Base-by-base conservation (phyloP, 2,113 vertebrate species). In the Gorilla gorilla region DNA sequence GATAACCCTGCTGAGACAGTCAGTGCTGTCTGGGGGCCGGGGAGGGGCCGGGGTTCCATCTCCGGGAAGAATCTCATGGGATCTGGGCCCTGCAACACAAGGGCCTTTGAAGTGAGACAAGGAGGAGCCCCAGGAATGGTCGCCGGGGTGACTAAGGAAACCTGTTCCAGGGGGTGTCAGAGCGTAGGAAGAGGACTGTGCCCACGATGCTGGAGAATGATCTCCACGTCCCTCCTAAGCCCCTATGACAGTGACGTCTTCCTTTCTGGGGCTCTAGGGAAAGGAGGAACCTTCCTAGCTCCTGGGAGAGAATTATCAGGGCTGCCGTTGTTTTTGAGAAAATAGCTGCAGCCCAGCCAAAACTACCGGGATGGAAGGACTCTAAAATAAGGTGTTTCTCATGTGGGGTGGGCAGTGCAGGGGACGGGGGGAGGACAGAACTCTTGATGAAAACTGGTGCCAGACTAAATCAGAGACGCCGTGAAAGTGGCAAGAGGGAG, bases 21-120 rank as follows among this genome's bases (percentile, higher is more conserved):
- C 57, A 4, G 64, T 13, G 85, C 22, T 12, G 8, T 1, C 59
- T 66, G 6, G 1, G 59, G 6, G 30, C 23, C 4, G 32, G 55
- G 59, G 68, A 18, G 78, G 22, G 45, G 43, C 72, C 23, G 55
- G 84, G 72, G 30, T 68, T 64, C 96, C 64, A n/a, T 25, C 52
- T 87, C 57, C 4, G 5, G 50, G 30, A 82, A 85, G 6, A 68
- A 8, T 7, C 35, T 70, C 23, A 1, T 11, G 22, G 80, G 85
- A 4, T 6, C 38, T 4, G 2, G 25, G 30, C 18, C 32, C 76
- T 22, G 6, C 2, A 5, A 35, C 6, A 1, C 0, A 5, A 12
- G 13, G 45, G 52, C 17, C 3, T 80, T 12, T 45, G 40, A 0
- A 1, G 11, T 2, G 0, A 0, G 2, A 17, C 50, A 14, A 45